Conservation (phyloP, 2,113 vertebrate species). For the Carassius gibelio region DNA sequence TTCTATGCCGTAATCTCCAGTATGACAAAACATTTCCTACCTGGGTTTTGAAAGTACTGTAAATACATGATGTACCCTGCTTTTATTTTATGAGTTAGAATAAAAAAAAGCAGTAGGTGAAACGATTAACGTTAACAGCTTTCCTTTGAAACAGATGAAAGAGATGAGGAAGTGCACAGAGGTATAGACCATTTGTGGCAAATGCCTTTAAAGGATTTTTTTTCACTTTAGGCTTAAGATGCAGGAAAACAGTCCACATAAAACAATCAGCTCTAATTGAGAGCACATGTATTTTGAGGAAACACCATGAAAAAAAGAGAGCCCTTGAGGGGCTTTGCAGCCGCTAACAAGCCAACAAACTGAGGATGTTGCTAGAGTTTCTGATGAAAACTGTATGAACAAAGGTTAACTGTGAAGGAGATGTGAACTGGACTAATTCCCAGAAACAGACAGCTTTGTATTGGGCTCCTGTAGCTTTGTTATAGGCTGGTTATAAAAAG, state of each 20-base stretch:
- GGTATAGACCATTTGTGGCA: neutral
- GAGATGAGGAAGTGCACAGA: slow-evolving; percentile 6
- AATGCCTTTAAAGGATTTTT: neutral
- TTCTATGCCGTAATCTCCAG: slow-evolving; percentile 11
- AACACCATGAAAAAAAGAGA: slow-evolving; percentile 12
- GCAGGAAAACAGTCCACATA: slow-evolving; percentile 14
- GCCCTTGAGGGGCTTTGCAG: neutral
- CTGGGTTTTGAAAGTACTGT: neutral
- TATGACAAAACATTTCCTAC: slow-evolving; percentile 9
- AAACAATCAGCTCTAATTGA: slow-evolving; percentile 19
- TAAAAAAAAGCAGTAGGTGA: neutral
- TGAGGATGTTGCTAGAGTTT: neutral
- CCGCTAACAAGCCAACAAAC: neutral
- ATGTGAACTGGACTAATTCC: neutral
- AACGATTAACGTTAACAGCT: neutral
- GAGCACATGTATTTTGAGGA: slow-evolving; percentile 35
- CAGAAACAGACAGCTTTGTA: neutral
- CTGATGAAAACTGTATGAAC: neutral
- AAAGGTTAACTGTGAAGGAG: neutral
- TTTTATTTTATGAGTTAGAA: neutral
- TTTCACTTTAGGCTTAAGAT: neutral
- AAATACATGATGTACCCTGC: neutral
- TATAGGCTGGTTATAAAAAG: neutral
- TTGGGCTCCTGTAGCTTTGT: neutral
- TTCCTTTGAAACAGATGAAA: slow-evolving; percentile 1